These are phyloP conservation scores for Anhinga anhinga DNA, from an alignment of 2,113 vertebrate species.

Conservation along the genomic window DNA sequence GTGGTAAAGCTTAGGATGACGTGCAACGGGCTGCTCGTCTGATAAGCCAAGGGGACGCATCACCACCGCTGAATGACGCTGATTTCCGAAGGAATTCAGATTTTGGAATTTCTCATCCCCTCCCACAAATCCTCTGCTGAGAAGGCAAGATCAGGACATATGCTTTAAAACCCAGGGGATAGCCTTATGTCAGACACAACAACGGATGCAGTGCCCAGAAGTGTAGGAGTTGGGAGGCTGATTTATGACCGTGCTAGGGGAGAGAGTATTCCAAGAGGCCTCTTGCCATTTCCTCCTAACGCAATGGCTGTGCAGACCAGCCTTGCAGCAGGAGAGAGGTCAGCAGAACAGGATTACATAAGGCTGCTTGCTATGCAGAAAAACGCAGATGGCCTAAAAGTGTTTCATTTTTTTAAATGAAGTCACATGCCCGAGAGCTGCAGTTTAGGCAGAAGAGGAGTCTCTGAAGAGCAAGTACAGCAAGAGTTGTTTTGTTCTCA, in stretches of 20 bases:
- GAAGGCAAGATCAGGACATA: conserved; percentile 13
- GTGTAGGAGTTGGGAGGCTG: conserved; percentile 42
- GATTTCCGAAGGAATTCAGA: neutral
- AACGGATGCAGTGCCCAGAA: conserved; percentile 20
- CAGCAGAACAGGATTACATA: conserved; percentile 54
- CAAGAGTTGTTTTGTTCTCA: neutral
- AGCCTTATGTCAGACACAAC: conserved; percentile 37
- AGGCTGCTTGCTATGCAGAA: conserved; percentile 51
- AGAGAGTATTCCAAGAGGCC: conserved; percentile 15
- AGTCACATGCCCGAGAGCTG: neutral
- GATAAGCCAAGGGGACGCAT: conserved; percentile 15
- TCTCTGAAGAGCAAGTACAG: neutral
- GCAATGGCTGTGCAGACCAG: neutral
- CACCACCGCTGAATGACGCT: neutral
- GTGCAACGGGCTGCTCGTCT: neutral
- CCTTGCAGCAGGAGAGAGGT: conserved; percentile 44
- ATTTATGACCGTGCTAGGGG: neutral
- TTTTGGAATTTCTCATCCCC: conserved; percentile 29
- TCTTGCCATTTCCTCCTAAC: conserved; percentile 10
- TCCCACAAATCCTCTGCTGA: conserved; percentile 14
- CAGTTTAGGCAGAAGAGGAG: conserved; percentile 20
- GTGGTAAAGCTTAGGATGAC: conserved; percentile 32
- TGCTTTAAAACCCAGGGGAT: neutral
- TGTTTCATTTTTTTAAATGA: conserved; percentile 41
- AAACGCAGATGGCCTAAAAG: conserved; percentile 45